Base-by-base conservation (phyloP, 2,113 vertebrate species). In the Callionymus lyra region DNA sequence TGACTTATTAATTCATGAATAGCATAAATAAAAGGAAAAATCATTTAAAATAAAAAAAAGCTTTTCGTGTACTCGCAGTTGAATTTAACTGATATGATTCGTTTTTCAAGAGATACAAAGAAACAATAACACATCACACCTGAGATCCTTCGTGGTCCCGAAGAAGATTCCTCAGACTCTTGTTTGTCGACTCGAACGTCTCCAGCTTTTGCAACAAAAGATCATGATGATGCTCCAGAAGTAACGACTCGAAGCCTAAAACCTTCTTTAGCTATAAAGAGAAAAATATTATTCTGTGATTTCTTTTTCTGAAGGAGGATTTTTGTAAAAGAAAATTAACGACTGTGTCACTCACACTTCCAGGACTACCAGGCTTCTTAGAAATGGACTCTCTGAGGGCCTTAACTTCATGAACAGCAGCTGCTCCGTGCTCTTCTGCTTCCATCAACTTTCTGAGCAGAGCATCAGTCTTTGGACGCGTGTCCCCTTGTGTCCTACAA, bases 111-210 rank as follows among this genome's bases (percentile, higher is more conserved):
- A 27, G 8, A 27, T 5, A 27, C 21, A n/a, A n/a, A n/a, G n/a
- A 27, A 27, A 27, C 21, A 27, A 27, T 27, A 12, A 45, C 19
- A 39, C 8, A 33, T 12, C 16, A 12, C 57, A 93, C 93, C 90
- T 94, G 88, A 42, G 78, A 74, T 18, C 41, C 53, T 1, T 87
- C 88, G 36, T 92, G 90, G 32, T 92, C 88, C 55, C 84, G 84
- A 16, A 98, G 83, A 16, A 96, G 85, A 4, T 84, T 84, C n/a
- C 88, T 74, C 12, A 97, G 87, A 0, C 85, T 82, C 44, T 77
- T 69, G 76, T 96, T 97, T 17, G 91, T 93, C 60, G 85, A 81
- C 58, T 93, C 91, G 52, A 94, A 95, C 0, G 86, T 88, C 53
- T 86, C 86, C 80, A 97, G 45, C 38, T 94, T 97, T 73, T 93